phyloP scores from a whole-genome alignment of 1,140 invertebrate species.

The Rhopalosiphum padi region DNA sequence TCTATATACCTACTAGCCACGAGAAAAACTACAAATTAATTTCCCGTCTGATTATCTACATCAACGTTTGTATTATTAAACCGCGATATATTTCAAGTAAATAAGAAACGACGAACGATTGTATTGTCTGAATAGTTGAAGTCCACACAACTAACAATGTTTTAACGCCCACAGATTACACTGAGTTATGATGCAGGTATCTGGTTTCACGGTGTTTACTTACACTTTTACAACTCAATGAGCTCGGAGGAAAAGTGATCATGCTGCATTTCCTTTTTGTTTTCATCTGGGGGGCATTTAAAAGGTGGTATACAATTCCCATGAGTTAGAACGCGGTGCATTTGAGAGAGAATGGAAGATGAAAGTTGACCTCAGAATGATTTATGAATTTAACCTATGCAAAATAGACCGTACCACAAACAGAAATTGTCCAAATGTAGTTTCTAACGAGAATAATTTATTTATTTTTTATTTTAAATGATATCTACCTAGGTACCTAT shows the following conservation, averaged over 20 bases:
- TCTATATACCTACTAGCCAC: not conserved
- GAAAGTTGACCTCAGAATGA: constrained; percentile 21
- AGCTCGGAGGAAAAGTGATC: not conserved
- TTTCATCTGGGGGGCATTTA: constrained; percentile 21
- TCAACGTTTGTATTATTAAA: not conserved
- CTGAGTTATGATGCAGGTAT: not conserved
- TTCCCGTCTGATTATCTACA: not conserved
- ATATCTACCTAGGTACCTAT: not conserved
- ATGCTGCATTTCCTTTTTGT: constrained; percentile 11
- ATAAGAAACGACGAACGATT: not conserved
- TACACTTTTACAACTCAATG: not conserved
- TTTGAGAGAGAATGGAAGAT: not conserved
- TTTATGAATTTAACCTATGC: not conserved
- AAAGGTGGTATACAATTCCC: not conserved
- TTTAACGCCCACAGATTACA: not conserved
- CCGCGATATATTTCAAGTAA: not conserved
- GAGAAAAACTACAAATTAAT: not conserved
- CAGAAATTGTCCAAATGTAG: not conserved
- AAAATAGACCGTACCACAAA: not conserved
- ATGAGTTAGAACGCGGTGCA: not conserved
- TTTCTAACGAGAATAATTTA: not conserved
- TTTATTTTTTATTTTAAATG: not conserved
- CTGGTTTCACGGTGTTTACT: not conserved
- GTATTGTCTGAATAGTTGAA: not conserved
- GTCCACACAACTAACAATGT: not conserved